A percentile compares a stretch with the other conserved stretches of the same genome.
phyloP scores from a whole-genome alignment of 2,113 vertebrate species.

The Otus sunia region DNA sequence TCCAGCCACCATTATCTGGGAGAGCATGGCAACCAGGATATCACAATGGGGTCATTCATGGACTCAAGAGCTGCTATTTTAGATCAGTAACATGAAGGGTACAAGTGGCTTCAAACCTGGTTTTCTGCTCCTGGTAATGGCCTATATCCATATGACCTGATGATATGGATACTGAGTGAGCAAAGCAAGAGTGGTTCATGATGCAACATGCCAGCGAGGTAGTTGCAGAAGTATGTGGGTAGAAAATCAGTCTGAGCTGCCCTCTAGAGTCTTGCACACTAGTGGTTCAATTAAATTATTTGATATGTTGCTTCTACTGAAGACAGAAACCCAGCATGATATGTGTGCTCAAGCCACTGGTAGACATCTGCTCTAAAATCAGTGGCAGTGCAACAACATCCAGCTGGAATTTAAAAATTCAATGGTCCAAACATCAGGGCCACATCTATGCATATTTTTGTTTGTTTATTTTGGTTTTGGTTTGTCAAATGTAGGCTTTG shows the following conservation, averaged over 20 bases:
- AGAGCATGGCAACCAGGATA: not conserved
- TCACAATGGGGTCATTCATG: not conserved
- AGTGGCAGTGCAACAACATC: not conserved
- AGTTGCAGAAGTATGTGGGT: not conserved
- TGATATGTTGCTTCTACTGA: not conserved
- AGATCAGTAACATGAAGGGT: not conserved
- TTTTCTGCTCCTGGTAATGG: not conserved
- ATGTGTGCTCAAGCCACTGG: not conserved
- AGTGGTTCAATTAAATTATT: not conserved
- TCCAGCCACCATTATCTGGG: not conserved
- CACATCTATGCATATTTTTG: fast-evolving
- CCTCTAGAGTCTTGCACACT: not conserved
- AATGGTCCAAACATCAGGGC: not conserved
- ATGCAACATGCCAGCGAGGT: not conserved
- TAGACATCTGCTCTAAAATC: not conserved
- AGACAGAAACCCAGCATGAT: not conserved
- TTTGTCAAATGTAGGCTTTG: not conserved
- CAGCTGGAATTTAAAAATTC: not conserved
- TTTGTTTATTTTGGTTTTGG: not conserved
- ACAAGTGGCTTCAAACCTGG: not conserved
- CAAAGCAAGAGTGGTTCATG: not conserved
- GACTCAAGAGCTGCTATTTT: not conserved
- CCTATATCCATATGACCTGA: not conserved
- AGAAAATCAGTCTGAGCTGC: not conserved
- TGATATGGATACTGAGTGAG: not conserved